Conservation (phyloP, 1,140 invertebrate species). For the Olivierus martensii region DNA sequence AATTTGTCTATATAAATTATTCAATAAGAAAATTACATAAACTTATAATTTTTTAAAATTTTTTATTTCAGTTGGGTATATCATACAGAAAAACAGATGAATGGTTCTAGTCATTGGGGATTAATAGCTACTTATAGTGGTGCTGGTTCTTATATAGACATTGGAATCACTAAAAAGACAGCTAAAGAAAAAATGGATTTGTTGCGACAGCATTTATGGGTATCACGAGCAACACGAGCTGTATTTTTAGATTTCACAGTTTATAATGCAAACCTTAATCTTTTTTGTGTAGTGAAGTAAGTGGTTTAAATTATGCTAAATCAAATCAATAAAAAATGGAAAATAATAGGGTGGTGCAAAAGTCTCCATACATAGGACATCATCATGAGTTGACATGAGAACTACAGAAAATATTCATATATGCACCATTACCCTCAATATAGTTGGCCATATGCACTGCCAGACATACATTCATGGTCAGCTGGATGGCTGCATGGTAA, state of each 20-base stretch:
- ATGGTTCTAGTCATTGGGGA: slow-evolving; percentile 36
- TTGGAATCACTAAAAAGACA: slow-evolving; percentile 30
- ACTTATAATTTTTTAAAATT: not conserved
- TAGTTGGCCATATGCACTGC: no score
- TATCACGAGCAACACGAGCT: slow-evolving; percentile 47
- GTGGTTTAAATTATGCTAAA: not conserved
- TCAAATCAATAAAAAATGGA: no score
- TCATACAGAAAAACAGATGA: slow-evolving; percentile 29
- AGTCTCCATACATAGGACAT: no score
- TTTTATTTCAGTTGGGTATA: slow-evolving; percentile 28
- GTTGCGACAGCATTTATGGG: slow-evolving; percentile 48
- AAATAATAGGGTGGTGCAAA: no score
- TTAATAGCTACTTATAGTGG: slow-evolving; percentile 40
- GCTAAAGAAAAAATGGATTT: slow-evolving; percentile 34
- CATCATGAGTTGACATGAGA: no score
- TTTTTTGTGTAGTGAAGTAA: slow-evolving; percentile 48
- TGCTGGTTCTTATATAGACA: slow-evolving; percentile 37
- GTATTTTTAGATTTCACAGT: slow-evolving; percentile 57
- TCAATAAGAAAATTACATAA: not conserved
- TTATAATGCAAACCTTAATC: slow-evolving; percentile 60
- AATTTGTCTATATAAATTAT: not conserved
- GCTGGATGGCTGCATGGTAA: no score
- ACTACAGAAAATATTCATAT: no score
- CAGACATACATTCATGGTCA: no score
- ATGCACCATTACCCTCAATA: no score